Conservation (phyloP, 92 coral and sea anemone species). For the Paramuricea clavata region DNA sequence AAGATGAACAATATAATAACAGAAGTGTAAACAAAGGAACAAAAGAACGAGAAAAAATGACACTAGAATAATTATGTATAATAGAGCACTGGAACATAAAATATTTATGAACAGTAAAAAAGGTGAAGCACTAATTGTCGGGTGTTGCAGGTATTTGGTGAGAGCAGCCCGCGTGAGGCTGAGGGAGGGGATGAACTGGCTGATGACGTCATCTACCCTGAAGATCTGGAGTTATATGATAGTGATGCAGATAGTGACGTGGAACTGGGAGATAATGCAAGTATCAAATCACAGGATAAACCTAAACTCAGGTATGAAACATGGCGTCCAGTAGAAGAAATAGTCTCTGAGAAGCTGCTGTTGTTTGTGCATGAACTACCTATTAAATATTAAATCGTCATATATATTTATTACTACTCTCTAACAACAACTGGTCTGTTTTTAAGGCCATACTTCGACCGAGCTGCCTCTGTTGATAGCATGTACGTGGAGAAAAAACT, state of each 20-base stretch:
- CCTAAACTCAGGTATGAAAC: conserved; percentile 84
- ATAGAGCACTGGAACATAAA: too few relatives aligned
- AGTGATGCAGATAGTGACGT: conserved; percentile 84
- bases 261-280: conserved; percentile 85
- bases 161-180: conserved; percentile 93
- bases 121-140: too few relatives aligned
- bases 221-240: conserved; percentile 85
- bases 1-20: not conserved
- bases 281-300: conserved; percentile 93
- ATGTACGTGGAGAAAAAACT: conserved; percentile 37
- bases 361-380: too few relatives aligned
- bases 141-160: conserved; percentile 72
- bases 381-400: too few relatives aligned
- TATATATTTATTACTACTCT: too few relatives aligned
- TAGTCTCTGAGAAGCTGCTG: too few relatives aligned
- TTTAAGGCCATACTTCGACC: conserved; percentile 92
- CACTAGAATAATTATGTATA: conserved; percentile 29
- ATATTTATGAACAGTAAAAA: too few relatives aligned
- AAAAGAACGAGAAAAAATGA: too few relatives aligned
- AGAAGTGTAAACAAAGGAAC: conserved; percentile 42
- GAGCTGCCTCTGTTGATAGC: conserved; percentile 60
- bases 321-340: not conserved
- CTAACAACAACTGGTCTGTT: not conserved
- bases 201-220: conserved; percentile 88
- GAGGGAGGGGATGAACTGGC: conserved; percentile 69